Conservation (phyloP, 2,888 invertebrate genomes). For the Tiliacea aurago region DNA sequence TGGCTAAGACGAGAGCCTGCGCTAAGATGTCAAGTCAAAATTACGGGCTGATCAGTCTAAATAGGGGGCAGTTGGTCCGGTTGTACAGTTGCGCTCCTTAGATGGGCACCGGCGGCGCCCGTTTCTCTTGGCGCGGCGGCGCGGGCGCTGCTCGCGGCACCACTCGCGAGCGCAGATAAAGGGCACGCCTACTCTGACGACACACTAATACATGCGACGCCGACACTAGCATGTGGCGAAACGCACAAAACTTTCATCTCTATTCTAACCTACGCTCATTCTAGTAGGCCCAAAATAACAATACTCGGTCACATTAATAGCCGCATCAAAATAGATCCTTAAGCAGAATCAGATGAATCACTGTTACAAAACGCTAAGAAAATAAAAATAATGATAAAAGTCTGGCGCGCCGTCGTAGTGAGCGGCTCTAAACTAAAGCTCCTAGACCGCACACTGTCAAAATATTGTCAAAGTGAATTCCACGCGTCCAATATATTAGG, state of each 20-base stretch:
- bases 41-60: slow-evolving; percentile 82
- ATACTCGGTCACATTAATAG: slow-evolving; percentile 67
- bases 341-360: slow-evolving; percentile 76
- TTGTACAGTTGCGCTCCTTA: slow-evolving; percentile 88
- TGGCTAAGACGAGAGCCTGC: slow-evolving; percentile 66
- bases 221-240: slow-evolving; percentile 50
- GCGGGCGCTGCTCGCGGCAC: slow-evolving; percentile 56
- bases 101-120: slow-evolving; percentile 84
- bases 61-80: slow-evolving; percentile 84
- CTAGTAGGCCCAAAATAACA: slow-evolving; percentile 61
- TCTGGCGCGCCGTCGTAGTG: slow-evolving; percentile 71
- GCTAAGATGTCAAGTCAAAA: slow-evolving; percentile 78
- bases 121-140: slow-evolving; percentile 76
- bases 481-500: slow-evolving; percentile 88
- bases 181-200: slow-evolving; percentile 64
- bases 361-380: slow-evolving; percentile 70
- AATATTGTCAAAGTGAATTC: slow-evolving; percentile 90
- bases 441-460: slow-evolving; percentile 87
- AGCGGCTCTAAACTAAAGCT: slow-evolving; percentile 81
- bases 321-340: slow-evolving; percentile 80
- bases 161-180: slow-evolving; percentile 59
- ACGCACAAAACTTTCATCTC: slow-evolving; percentile 61
- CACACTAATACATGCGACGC: slow-evolving; percentile 53
- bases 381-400: slow-evolving; percentile 81
- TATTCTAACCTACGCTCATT: slow-evolving; percentile 61